A percentile compares a stretch with the other conserved stretches of the same genome.
Evolutionary conservation across 2,888 invertebrate species (phyloP).

Genomic region (Ophion ellenae): DNA sequence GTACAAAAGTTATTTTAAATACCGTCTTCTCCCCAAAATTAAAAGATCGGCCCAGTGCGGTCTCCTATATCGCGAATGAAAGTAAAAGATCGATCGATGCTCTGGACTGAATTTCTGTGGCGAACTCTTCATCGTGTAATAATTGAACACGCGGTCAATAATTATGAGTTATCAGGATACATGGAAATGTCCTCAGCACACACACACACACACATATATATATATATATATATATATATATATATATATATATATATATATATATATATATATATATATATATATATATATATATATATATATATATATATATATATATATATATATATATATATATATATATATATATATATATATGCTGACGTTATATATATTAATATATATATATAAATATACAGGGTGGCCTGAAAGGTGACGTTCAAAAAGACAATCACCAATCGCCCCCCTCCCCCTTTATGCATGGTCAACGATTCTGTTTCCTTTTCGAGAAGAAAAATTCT

Average conservation of each 20-base stretch:
- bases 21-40: background rate
- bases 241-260: no score
- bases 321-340: no score
- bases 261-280: no score
- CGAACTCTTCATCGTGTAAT: background rate
- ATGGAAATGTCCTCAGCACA: constrained; percentile 2
- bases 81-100: background rate
- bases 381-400: constrained; percentile 21
- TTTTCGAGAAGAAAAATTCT: background rate
- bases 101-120: background rate
- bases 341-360: no score
- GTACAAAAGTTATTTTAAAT: background rate
- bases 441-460: background rate
- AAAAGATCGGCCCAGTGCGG: background rate
- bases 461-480: background rate
- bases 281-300: no score
- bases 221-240: no score
- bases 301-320: no score
- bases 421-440: background rate
- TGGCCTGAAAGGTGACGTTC: background rate
- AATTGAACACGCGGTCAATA: background rate
- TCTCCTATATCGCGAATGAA: background rate
- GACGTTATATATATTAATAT: background rate
- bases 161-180: constrained; percentile 4
- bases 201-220: no score